Percentiles rank a stretch among this genome's conserved stretches.
phyloP scores from a whole-genome alignment of 2,797 vertebrate species.

The Bradypodion pumilum region DNA sequence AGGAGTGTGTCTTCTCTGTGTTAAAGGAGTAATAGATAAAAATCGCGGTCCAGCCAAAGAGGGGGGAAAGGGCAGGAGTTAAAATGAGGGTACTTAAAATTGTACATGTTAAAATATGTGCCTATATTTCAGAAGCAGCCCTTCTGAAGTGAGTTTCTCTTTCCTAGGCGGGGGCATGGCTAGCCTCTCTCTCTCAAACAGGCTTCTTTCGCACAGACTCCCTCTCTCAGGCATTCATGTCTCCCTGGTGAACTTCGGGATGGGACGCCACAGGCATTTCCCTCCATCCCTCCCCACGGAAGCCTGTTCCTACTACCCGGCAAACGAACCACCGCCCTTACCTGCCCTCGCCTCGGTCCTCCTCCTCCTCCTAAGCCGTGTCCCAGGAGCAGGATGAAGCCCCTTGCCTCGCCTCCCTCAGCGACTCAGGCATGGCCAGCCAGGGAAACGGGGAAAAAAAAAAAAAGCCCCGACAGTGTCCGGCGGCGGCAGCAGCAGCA shows the following conservation, averaged over 20 bases:
- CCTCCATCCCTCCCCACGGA: too few species aligned
- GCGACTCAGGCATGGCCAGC: neutral
- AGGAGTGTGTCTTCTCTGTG: too few species aligned
- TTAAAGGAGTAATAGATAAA: too few species aligned
- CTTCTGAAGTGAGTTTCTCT: neutral
- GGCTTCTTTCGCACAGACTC: neutral
- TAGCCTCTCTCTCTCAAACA: neutral
- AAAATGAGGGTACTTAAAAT: too few species aligned
- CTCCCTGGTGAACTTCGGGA: neutral
- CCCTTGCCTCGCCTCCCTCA: neutral
- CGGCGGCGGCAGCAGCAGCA: neutral
- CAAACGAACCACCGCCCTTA: neutral
- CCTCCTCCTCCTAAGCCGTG: neutral
- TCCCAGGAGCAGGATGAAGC: neutral
- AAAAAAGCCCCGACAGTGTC: too few species aligned
- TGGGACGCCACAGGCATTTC: too few species aligned
- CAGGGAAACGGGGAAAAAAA: too few species aligned
- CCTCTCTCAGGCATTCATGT: neutral
- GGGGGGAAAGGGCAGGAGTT: too few species aligned
- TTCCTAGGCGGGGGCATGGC: fast-evolving
- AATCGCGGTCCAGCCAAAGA: too few species aligned
- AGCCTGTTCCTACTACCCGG: too few species aligned
- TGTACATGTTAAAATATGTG: too few species aligned
- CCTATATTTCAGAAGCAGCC: neutral
- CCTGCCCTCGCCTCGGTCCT: neutral